Percentiles rank a stretch among this genome's conserved stretches.
Evolutionary conservation across 2,113 vertebrate genomes (phyloP).

Genomic region (Hassar affinis): DNA sequence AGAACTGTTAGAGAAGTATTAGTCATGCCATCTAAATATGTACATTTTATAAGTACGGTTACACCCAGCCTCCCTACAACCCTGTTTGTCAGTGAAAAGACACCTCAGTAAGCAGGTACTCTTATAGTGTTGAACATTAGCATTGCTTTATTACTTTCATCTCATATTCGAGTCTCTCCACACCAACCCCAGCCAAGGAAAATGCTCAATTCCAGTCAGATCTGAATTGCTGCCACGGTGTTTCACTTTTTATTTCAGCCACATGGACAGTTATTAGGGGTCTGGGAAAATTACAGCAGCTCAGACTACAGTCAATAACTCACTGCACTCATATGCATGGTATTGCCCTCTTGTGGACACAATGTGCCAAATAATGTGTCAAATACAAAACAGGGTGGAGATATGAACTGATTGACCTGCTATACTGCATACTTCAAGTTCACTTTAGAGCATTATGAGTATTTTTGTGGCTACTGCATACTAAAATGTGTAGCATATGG

Average conservation of each 20-base stretch:
- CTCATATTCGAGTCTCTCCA: neutral
- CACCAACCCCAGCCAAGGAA: neutral
- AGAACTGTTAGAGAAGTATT: too few species aligned
- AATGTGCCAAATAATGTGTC: neutral
- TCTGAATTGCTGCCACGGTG: neutral
- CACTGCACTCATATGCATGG: neutral
- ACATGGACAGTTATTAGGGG: neutral
- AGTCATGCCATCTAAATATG: too few species aligned
- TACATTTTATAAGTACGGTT: too few species aligned
- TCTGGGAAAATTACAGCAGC: neutral
- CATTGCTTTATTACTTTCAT: neutral
- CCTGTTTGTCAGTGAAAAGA: neutral
- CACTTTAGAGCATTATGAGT: too few species aligned
- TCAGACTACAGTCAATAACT: neutral
- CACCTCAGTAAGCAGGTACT: neutral
- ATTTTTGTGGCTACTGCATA: too few species aligned
- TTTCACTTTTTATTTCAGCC: neutral
- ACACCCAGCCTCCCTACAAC: too few species aligned
- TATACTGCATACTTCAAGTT: neutral
- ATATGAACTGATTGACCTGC: neutral
- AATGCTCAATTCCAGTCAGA: neutral
- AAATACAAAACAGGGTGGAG: neutral
- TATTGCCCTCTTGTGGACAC: slow-evolving; percentile 19
- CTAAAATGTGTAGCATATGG: too few species aligned
- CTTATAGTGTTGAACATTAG: neutral